These are phyloP conservation scores for Psittacula derbiana DNA, from an alignment of 2,797 vertebrate species.

Conservation along the genomic window DNA sequence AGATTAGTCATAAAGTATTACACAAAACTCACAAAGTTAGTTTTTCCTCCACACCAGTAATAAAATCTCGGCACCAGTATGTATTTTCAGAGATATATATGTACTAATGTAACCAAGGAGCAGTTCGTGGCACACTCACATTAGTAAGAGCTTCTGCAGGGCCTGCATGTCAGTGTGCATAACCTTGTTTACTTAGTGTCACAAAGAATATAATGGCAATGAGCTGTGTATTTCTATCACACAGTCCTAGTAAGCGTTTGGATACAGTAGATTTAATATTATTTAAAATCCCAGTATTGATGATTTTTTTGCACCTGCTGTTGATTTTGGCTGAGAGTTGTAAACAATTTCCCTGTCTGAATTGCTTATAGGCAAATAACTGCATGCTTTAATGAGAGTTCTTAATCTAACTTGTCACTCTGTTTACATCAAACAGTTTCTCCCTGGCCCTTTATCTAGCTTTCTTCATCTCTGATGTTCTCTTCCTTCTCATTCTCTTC, in stretches of 20 bases:
- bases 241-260: background rate
- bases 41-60: background rate
- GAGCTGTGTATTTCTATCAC: background rate
- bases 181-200: background rate
- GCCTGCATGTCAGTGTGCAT: background rate
- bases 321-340: slow-evolving; percentile 45
- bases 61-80: background rate
- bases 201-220: background rate
- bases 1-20: background rate
- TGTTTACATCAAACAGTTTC: slow-evolving; percentile 66
- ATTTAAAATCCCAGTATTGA: slow-evolving; percentile 9
- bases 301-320: slow-evolving; percentile 36
- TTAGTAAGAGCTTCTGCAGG: background rate
- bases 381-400: slow-evolving; percentile 57
- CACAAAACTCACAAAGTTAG: background rate
- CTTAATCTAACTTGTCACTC: slow-evolving; percentile 57
- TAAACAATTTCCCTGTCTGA: slow-evolving; percentile 45
- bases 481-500: slow-evolving; percentile 40
- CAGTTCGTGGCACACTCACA: background rate
- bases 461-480: slow-evolving; percentile 50
- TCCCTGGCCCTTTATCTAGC: slow-evolving; percentile 50
- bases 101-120: background rate
- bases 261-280: background rate
- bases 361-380: slow-evolving; percentile 43
- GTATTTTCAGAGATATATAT: background rate